A percentile compares a stretch with the other conserved stretches of the same genome.
Conservation (phyloP, 2,888 invertebrate genomes). For the Sesia apiformis region DNA sequence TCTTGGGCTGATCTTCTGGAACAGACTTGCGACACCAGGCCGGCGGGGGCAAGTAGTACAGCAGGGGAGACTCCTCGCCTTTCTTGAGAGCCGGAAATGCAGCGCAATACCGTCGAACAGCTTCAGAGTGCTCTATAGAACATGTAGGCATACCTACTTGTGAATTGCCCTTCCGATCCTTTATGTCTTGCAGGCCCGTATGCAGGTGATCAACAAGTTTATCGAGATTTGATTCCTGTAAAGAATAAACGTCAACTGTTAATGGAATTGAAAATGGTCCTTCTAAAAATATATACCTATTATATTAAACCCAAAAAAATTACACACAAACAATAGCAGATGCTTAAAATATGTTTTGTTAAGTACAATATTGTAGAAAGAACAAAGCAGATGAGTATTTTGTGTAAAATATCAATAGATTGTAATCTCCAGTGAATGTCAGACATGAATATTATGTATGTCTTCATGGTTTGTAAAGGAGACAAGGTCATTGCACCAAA, state of each 20-base stretch:
- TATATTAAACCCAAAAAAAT: no score
- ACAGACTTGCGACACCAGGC: slow-evolving; percentile 56
- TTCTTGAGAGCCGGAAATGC: slow-evolving; percentile 82
- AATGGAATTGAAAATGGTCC: no score
- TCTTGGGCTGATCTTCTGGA: slow-evolving; percentile 28
- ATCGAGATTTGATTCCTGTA: slow-evolving; percentile 87
- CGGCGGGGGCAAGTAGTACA: slow-evolving; percentile 61
- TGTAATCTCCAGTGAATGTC: neutral
- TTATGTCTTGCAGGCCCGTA: slow-evolving; percentile 82
- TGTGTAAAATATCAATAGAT: neutral
- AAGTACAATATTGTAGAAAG: neutral
- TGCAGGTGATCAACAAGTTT: slow-evolving; percentile 88
- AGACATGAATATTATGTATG: neutral
- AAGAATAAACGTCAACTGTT: slow-evolving; percentile 16
- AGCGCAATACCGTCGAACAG: slow-evolving; percentile 83
- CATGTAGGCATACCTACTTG: slow-evolving; percentile 69
- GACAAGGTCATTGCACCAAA: neutral
- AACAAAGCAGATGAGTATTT: neutral
- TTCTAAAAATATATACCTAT: no score
- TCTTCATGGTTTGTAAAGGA: neutral
- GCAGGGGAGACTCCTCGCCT: slow-evolving; percentile 56
- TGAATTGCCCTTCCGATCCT: slow-evolving; percentile 50
- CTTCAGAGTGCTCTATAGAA: slow-evolving; percentile 75
- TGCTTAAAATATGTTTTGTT: neutral
- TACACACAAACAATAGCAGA: neutral